Evolutionary conservation across 2,797 vertebrate genomes (phyloP).

Genomic region (Epinephelus malabaricus): DNA sequence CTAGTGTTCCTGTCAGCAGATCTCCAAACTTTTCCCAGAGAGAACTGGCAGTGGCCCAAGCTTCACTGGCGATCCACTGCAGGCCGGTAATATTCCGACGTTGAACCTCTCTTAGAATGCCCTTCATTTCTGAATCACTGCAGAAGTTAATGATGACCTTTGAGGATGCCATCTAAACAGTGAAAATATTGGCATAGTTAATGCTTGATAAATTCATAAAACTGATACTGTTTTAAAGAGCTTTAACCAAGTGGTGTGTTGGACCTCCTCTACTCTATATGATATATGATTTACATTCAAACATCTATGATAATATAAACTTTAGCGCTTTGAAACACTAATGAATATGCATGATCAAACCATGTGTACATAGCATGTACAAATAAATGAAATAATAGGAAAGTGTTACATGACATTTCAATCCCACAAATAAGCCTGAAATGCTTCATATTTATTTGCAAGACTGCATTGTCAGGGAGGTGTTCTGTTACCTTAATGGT

Average conservation of each 20-base stretch:
- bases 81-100: conserved; percentile 81
- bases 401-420: too few species aligned
- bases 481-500: too few species aligned
- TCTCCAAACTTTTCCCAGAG: conserved; percentile 84
- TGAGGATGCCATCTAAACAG: conserved; percentile 76
- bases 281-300: background rate
- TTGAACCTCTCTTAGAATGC: conserved; percentile 82
- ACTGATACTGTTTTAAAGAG: background rate
- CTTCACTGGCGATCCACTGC: conserved; percentile 88
- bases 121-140: conserved; percentile 84
- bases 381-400: background rate
- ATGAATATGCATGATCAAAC: too few species aligned
- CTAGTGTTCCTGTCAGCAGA: conserved; percentile 81
- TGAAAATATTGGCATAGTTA: background rate
- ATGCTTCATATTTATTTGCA: too few species aligned
- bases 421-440: too few species aligned
- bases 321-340: background rate
- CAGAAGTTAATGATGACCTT: conserved; percentile 86
- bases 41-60: conserved; percentile 85
- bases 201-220: background rate
- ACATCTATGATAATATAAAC: background rate
- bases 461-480: too few species aligned
- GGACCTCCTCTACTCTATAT: too few species aligned
- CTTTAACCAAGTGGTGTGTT: background rate
- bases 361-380: background rate